Percentiles rank a stretch among this genome's conserved stretches.
Evolutionary conservation across 2,113 vertebrate species (phyloP).

Genomic region (Lycocorax pyrrhopterus): DNA sequence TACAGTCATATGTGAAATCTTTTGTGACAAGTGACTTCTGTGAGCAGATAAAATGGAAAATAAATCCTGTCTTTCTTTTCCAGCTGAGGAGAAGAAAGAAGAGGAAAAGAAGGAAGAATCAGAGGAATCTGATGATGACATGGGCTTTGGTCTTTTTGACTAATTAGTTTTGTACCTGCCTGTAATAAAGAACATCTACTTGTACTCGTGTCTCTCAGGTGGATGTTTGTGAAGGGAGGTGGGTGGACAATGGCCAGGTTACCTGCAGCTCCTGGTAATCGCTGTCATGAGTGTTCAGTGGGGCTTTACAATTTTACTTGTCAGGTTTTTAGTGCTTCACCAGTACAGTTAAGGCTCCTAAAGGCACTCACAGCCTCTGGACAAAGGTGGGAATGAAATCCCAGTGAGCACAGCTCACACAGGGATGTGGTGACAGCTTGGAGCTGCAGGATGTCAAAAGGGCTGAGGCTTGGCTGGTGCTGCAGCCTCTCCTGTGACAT

Average conservation of each 20-base stretch:
- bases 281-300: rapidly evolving
- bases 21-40: rapidly evolving
- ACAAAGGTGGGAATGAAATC: not conserved
- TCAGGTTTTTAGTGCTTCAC: rapidly evolving
- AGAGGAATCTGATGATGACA: conserved; percentile 96
- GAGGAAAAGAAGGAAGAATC: conserved; percentile 98
- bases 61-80: not conserved
- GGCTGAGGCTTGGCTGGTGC: rapidly evolving
- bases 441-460: not conserved
- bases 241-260: no score
- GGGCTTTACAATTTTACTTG: rapidly evolving
- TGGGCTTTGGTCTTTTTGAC: conserved; percentile 99
- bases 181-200: conserved; percentile 61
- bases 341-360: rapidly evolving
- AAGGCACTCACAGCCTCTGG: rapidly evolving
- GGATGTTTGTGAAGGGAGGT: not conserved
- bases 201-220: rapidly evolving
- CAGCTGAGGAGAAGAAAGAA: conserved; percentile 96
- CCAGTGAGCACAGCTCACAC: rapidly evolving
- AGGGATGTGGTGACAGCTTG: not conserved
- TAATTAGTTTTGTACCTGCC: conserved; percentile 73
- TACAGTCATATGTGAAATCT: rapidly evolving
- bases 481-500: not conserved
- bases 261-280: not conserved
- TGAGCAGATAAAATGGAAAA: not conserved